Evolutionary conservation across 2,888 invertebrate species (phyloP).

Genomic region (Panzeria rudis): DNA sequence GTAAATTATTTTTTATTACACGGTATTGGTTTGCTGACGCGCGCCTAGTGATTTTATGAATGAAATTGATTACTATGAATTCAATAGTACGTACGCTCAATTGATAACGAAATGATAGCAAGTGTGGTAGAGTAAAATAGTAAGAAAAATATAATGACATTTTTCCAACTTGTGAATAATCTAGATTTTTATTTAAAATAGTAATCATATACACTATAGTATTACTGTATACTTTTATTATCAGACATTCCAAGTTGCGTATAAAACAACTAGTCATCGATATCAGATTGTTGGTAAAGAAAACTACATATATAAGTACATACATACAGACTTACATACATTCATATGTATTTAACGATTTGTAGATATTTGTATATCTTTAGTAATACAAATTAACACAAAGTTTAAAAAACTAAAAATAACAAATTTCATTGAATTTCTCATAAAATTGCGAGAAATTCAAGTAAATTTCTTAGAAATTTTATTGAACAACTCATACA

Average conservation of each 20-base stretch:
- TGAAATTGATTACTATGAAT: slow-evolving; percentile 59
- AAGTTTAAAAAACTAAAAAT: slow-evolving; percentile 29
- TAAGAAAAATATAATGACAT: slow-evolving; percentile 28
- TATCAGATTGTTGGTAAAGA: not conserved
- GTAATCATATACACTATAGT: slow-evolving; percentile 2
- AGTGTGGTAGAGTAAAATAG: slow-evolving; percentile 1
- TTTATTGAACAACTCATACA: slow-evolving; percentile 75
- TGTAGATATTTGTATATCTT: not conserved
- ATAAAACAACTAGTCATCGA: slow-evolving; percentile 47
- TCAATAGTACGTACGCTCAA: slow-evolving; percentile 7
- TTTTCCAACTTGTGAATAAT: slow-evolving; percentile 25
- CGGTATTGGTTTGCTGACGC: slow-evolving; percentile 32
- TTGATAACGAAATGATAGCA: slow-evolving; percentile 37
- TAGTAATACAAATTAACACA: slow-evolving; percentile 1
- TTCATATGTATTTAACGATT: not conserved
- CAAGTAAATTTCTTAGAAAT: slow-evolving; percentile 80
- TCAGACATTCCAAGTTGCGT: not conserved
- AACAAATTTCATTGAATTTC: slow-evolving; percentile 80
- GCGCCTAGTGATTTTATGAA: slow-evolving; percentile 63
- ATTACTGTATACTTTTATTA: not conserved
- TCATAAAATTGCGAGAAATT: slow-evolving; percentile 82
- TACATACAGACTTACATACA: not conserved
- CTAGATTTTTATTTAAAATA: not conserved
- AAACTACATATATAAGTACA: not conserved
- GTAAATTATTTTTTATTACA: slow-evolving; percentile 66